Conservation (phyloP, 2,888 invertebrate species). For the Hybos culiciformis region DNA sequence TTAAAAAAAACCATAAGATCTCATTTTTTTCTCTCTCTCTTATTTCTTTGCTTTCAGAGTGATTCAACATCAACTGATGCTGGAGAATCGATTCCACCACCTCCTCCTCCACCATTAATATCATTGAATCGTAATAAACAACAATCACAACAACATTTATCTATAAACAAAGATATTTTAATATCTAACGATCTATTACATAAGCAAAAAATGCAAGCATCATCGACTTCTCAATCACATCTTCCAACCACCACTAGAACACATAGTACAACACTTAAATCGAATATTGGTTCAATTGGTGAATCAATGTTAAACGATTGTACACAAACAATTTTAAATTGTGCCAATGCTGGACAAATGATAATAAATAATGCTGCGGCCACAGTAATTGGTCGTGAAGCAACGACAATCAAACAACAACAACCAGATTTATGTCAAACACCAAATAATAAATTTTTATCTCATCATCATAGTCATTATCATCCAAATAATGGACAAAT, state of each 20-base stretch:
- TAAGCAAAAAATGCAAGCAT: too few relatives aligned
- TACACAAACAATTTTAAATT: slow-evolving; percentile 31
- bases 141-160: slow-evolving; percentile 16
- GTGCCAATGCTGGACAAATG: slow-evolving; percentile 23
- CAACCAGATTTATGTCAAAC: slow-evolving; percentile 4
- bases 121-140: slow-evolving; percentile 22
- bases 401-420: background rate
- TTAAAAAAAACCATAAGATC: too few relatives aligned
- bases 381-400: background rate
- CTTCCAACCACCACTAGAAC: background rate
- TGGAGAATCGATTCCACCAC: slow-evolving; percentile 32
- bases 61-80: slow-evolving; percentile 31
- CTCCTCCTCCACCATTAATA: slow-evolving; percentile 28
- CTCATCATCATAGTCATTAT: background rate
- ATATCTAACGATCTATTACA: background rate
- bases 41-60: slow-evolving; percentile 20
- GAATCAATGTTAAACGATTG: slow-evolving; percentile 30
- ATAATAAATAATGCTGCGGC: background rate
- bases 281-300: slow-evolving; percentile 1
- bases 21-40: background rate
- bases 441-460: background rate
- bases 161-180: slow-evolving; percentile 3
- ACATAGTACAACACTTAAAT: background rate
- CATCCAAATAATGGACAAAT: slow-evolving; percentile 8
- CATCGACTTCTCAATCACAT: slow-evolving; percentile 9